Conservation (phyloP, 2,113 vertebrate genomes). For the Microcebus jonahi region DNA sequence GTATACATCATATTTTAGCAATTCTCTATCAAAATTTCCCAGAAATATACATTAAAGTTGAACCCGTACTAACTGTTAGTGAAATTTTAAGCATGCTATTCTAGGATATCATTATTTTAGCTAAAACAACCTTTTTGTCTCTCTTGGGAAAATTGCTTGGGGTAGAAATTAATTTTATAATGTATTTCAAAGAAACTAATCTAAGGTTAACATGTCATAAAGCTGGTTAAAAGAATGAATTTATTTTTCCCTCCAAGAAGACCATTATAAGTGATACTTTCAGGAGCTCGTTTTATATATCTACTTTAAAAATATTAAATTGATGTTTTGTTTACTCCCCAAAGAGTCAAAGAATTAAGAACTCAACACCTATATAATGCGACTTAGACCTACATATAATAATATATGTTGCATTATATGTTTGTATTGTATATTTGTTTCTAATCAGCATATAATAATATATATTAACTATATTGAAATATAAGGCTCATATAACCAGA, state of each 20-base stretch:
- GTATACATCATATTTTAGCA: not conserved
- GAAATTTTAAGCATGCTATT: not conserved
- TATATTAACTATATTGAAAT: not conserved
- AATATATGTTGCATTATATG: not conserved
- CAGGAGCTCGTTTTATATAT: not conserved
- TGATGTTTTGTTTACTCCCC: not conserved
- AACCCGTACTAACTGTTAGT: not conserved
- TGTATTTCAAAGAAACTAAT: slow-evolving; percentile 34
- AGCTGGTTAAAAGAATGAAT: not conserved
- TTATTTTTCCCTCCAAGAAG: not conserved
- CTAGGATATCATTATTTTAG: not conserved
- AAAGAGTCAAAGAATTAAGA: not conserved
- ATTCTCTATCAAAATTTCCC: not conserved
- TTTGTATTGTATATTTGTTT: not conserved
- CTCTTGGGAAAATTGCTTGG: not conserved
- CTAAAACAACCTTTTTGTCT: slow-evolving; percentile 14
- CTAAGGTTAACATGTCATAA: not conserved
- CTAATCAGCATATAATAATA: not conserved
- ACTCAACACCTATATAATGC: not conserved
- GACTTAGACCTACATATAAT: not conserved
- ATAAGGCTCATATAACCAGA: not conserved
- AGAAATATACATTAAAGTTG: not conserved
- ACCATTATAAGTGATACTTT: not conserved
- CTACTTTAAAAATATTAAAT: not conserved
- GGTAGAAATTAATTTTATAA: not conserved